Percentiles rank a stretch among this genome's conserved stretches.
Evolutionary conservation across 1,140 invertebrate species (phyloP).

Genomic region (Drosophila ironensis): DNA sequence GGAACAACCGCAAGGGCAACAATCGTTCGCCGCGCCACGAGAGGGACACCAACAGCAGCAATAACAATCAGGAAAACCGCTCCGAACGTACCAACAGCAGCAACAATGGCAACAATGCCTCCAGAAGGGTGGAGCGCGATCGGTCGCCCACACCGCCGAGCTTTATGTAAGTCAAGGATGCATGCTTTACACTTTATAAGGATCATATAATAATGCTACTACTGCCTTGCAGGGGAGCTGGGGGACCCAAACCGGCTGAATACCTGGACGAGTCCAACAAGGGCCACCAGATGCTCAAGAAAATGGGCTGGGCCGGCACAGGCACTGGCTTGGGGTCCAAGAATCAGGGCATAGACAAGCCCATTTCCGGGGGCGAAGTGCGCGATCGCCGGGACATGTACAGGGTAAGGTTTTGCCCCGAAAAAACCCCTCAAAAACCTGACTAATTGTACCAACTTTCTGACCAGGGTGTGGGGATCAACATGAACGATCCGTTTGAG

Average conservation of each 20-base stretch:
- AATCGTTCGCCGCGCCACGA: slow-evolving; percentile 75
- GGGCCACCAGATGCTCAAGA: slow-evolving; percentile 96
- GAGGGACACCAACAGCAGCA: slow-evolving; percentile 53
- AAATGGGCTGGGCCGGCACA: slow-evolving; percentile 95
- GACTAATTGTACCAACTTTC: too few relatives aligned
- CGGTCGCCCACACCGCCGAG: slow-evolving; percentile 91
- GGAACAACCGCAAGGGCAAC: slow-evolving; percentile 53
- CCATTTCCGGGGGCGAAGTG: slow-evolving; percentile 95
- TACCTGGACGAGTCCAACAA: slow-evolving; percentile 93
- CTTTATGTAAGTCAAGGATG: slow-evolving; percentile 85
- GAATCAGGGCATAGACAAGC: slow-evolving; percentile 97
- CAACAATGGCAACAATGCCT: slow-evolving; percentile 33
- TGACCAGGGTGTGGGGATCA: slow-evolving; percentile 88
- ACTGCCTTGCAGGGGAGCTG: slow-evolving; percentile 53
- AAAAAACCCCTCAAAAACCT: not conserved
- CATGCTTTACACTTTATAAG: fast-evolving
- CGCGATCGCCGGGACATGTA: slow-evolving; percentile 95
- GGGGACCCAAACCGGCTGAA: slow-evolving; percentile 84
- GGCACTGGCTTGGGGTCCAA: slow-evolving; percentile 94
- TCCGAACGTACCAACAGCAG: slow-evolving; percentile 27
- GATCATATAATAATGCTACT: not conserved
- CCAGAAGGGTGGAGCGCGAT: slow-evolving; percentile 81
- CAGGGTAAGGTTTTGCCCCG: too few relatives aligned
- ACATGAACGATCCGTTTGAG: slow-evolving; percentile 97
- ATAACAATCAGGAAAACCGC: slow-evolving; percentile 42